phyloP scores from a whole-genome alignment of 2,113 vertebrate species.

The Sinocyclocheilus grahami region DNA sequence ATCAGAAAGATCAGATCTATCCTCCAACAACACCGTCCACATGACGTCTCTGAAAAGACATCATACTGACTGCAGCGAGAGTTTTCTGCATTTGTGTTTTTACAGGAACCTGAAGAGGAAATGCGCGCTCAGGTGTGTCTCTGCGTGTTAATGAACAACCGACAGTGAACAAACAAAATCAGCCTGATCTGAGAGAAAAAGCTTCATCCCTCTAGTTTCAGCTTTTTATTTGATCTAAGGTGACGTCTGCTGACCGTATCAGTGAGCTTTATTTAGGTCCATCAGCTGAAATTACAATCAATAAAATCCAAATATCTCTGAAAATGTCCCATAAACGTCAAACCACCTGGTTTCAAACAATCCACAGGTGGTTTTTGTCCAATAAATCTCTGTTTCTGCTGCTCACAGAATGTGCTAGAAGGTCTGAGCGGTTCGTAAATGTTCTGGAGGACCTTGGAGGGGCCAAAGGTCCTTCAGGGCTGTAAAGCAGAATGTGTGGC shows the following conservation, averaged over 20 bases:
- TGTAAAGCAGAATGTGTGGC: constrained; percentile 66
- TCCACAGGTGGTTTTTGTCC: not conserved
- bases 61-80: not conserved
- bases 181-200: not conserved
- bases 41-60: not conserved
- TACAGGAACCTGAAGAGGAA: constrained; percentile 46
- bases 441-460: constrained; percentile 32
- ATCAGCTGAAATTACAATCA: not conserved
- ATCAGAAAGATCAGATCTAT: not conserved
- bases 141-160: constrained; percentile 77
- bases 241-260: not conserved
- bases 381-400: not conserved
- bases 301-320: not conserved
- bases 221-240: not conserved
- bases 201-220: not conserved
- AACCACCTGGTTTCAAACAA: not conserved
- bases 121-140: constrained; percentile 52
- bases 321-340: not conserved
- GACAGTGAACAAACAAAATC: constrained; percentile 44
- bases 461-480: constrained; percentile 69
- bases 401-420: constrained; percentile 1
- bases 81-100: not conserved
- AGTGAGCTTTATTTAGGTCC: not conserved
- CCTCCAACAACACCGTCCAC: no score
- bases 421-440: not conserved